Conservation (phyloP, 2,113 vertebrate species). For the Salminus brasiliensis region DNA sequence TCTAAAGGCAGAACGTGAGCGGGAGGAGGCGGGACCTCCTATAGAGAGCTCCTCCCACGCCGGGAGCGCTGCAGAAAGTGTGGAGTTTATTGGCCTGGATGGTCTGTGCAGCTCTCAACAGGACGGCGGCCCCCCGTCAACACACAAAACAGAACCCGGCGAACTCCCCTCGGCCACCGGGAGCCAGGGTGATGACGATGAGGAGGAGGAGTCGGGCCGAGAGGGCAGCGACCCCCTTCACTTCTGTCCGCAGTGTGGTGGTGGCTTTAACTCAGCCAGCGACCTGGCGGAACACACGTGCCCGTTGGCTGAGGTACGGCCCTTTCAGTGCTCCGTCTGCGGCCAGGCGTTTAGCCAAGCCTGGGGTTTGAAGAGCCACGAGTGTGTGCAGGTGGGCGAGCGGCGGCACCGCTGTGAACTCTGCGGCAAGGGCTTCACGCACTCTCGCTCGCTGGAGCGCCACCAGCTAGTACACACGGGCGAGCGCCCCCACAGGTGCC, state of each 20-base stretch:
- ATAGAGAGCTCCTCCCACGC: constrained; percentile 37
- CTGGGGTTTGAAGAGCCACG: constrained; percentile 89
- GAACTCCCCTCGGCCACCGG: constrained; percentile 58
- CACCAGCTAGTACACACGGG: constrained; percentile 92
- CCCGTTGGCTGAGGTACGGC: constrained; percentile 70
- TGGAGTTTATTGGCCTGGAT: constrained; percentile 77
- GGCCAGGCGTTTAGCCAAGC: constrained; percentile 84
- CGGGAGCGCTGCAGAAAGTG: constrained; percentile 9
- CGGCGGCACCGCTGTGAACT: constrained; percentile 88
- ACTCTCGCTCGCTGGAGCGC: constrained; percentile 90
- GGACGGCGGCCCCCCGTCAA: constrained; percentile 48
- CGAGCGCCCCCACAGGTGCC: constrained; percentile 78
- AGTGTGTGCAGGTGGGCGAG: constrained; percentile 85
- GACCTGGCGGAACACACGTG: constrained; percentile 77
- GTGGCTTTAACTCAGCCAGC: constrained; percentile 67
- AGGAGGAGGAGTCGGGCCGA: constrained; percentile 61
- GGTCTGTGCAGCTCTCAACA: constrained; percentile 74
- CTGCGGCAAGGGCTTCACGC: constrained; percentile 89
- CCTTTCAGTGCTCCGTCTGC: constrained; percentile 83
- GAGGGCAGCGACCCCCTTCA: constrained; percentile 69
- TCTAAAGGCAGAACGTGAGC: constrained; percentile 71
- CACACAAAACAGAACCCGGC: constrained; percentile 51
- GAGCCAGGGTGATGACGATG: constrained; percentile 64
- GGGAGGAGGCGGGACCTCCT: constrained; percentile 59
- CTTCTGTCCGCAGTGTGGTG: constrained; percentile 75